Evolutionary conservation across 2,797 vertebrate genomes (phyloP).

Genomic region (Thunnus albacares): DNA sequence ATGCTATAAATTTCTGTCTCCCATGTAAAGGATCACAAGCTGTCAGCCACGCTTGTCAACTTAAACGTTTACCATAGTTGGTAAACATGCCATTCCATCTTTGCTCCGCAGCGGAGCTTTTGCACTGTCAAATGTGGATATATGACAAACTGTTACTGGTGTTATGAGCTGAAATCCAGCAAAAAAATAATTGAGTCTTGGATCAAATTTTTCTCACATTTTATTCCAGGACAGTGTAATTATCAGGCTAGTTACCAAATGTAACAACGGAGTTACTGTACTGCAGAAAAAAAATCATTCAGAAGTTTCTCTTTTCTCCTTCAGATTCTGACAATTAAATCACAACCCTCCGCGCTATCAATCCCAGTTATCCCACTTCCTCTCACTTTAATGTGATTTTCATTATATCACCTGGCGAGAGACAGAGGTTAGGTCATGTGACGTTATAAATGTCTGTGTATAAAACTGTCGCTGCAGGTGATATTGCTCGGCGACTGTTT

Average conservation of each 20-base stretch:
- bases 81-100: conserved; percentile 75
- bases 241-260: conserved; percentile 22
- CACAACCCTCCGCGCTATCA: conserved; percentile 49
- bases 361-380: conserved; percentile 65
- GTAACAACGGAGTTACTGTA: conserved; percentile 33
- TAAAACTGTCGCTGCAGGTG: conserved; percentile 67
- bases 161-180: conserved; percentile 43
- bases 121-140: conserved; percentile 54
- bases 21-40: conserved; percentile 69
- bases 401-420: conserved; percentile 65
- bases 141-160: conserved; percentile 46
- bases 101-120: conserved; percentile 56
- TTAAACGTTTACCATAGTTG: conserved; percentile 69
- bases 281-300: conserved; percentile 26
- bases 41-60: conserved; percentile 71
- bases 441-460: conserved; percentile 73
- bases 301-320: conserved; percentile 44
- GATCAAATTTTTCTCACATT: conserved; percentile 44
- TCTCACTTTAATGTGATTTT: conserved; percentile 73
- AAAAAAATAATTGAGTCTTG: background rate
- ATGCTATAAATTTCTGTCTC: conserved; percentile 66
- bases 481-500: conserved; percentile 65
- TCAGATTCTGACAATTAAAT: conserved; percentile 58
- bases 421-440: conserved; percentile 55
- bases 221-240: conserved; percentile 46